A percentile compares a stretch with the other conserved stretches of the same genome.
Evolutionary conservation across 2,888 invertebrate species (phyloP).

Genomic region (Ctenicera cuprea): DNA sequence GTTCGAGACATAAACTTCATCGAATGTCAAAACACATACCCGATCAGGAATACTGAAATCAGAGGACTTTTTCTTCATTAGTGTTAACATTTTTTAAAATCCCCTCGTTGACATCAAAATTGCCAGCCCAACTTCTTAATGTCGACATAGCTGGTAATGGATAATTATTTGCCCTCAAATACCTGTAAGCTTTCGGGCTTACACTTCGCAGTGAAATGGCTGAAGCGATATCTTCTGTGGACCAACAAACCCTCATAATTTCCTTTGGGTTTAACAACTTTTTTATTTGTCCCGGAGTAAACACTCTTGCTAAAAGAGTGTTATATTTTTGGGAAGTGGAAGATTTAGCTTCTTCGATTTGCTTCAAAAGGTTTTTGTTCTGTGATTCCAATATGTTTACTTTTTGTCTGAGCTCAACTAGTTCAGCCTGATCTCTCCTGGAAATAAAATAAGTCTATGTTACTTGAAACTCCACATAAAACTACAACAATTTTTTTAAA

Average conservation of each 20-base stretch:
- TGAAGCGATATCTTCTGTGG: too few species aligned
- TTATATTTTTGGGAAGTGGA: too few species aligned
- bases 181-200: conserved; percentile 53
- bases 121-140: conserved; percentile 58
- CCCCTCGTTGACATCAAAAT: conserved; percentile 55
- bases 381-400: conserved; percentile 22
- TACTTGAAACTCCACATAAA: too few species aligned
- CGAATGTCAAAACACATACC: conserved; percentile 56
- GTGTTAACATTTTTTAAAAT: conserved; percentile 51
- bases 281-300: conserved; percentile 41
- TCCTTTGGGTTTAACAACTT: conserved; percentile 29
- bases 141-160: conserved; percentile 59
- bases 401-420: background rate
- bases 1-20: too few species aligned
- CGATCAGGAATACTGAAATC: conserved; percentile 42
- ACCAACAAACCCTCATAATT: conserved; percentile 30
- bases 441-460: too few species aligned
- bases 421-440: background rate
- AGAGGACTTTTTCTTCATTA: conserved; percentile 52
- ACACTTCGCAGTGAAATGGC: conserved; percentile 49
- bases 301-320: conserved; percentile 1
- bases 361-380: conserved; percentile 9
- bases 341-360: too few species aligned
- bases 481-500: too few species aligned
- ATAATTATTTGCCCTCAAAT: conserved; percentile 37